phyloP scores from a whole-genome alignment of 2,113 vertebrate species.

The Elephas maximus region DNA sequence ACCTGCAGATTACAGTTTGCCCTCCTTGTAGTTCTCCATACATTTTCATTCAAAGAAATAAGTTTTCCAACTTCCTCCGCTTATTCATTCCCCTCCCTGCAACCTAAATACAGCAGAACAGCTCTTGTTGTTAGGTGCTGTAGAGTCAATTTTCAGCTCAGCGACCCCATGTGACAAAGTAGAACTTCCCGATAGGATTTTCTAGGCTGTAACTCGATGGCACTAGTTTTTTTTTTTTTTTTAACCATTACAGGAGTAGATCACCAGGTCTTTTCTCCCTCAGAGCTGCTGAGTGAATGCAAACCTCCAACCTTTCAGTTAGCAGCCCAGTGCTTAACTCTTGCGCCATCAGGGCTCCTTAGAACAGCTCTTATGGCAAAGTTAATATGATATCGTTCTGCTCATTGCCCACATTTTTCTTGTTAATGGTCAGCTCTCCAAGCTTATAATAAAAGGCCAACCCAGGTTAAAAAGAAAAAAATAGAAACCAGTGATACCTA shows the following conservation, averaged over 20 bases:
- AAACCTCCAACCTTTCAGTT: neutral
- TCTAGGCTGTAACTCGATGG: neutral
- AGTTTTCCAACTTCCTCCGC: neutral
- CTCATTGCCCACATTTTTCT: neutral
- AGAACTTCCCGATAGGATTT: neutral
- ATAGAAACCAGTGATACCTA: neutral
- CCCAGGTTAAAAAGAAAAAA: neutral
- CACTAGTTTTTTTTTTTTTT: too few species aligned
- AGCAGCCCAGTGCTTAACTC: neutral
- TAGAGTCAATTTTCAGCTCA: too few species aligned
- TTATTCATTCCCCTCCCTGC: too few species aligned
- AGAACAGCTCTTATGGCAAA: neutral
- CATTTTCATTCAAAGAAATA: neutral
- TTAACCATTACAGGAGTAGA: neutral
- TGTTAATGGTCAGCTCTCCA: neutral
- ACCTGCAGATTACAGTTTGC: neutral
- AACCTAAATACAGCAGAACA: neutral
- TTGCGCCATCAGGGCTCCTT: neutral
- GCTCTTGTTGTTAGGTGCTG: neutral
- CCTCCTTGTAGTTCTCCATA: neutral
- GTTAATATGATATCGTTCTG: neutral
- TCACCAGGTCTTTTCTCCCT: neutral
- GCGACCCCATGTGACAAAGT: too few species aligned
- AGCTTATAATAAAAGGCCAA: constrained; percentile 9
- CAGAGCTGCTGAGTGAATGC: neutral